Conservation (phyloP, 2,888 invertebrate genomes). For the Phortica magna region DNA sequence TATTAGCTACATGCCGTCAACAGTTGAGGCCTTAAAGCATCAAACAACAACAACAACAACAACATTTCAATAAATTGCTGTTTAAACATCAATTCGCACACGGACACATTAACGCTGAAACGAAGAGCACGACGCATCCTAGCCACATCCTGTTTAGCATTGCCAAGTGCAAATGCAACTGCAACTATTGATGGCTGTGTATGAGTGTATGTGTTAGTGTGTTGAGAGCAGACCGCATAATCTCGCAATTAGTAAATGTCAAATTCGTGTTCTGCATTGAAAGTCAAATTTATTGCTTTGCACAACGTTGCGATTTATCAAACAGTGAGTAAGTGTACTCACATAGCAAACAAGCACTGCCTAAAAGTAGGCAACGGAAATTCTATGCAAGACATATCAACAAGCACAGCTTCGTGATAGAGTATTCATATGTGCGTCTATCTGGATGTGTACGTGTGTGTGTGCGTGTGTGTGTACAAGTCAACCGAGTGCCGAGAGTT, state of each 20-base stretch:
- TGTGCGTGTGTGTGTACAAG: not conserved
- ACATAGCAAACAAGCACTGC: slow-evolving; percentile 37
- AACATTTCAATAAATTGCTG: not conserved
- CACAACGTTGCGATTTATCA: slow-evolving; percentile 62
- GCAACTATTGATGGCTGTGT: not conserved
- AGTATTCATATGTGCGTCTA: not conserved
- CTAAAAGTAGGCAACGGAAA: slow-evolving; percentile 65
- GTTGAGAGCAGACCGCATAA: slow-evolving; percentile 41
- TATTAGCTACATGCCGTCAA: no score
- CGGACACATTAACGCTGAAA: slow-evolving; percentile 25
- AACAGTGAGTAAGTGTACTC: slow-evolving; percentile 38
- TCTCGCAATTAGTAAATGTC: slow-evolving; percentile 70
- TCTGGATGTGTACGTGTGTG: not conserved
- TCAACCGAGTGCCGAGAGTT: not conserved
- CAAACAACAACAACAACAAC: slow-evolving; percentile 20
- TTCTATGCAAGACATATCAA: slow-evolving; percentile 42
- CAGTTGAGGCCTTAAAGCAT: not conserved
- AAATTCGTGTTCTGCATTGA: slow-evolving; percentile 63
- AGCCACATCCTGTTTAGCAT: slow-evolving; percentile 7
- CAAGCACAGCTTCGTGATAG: slow-evolving; percentile 1
- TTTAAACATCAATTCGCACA: not conserved
- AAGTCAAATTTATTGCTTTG: slow-evolving; percentile 63
- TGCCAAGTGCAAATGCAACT: slow-evolving; percentile 14
- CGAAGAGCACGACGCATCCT: slow-evolving; percentile 20
- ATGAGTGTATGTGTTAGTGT: not conserved